These are phyloP conservation scores for Acanthococcus lagerstroemiae DNA, from an alignment of 2,888 invertebrate species.

Conservation along the genomic window DNA sequence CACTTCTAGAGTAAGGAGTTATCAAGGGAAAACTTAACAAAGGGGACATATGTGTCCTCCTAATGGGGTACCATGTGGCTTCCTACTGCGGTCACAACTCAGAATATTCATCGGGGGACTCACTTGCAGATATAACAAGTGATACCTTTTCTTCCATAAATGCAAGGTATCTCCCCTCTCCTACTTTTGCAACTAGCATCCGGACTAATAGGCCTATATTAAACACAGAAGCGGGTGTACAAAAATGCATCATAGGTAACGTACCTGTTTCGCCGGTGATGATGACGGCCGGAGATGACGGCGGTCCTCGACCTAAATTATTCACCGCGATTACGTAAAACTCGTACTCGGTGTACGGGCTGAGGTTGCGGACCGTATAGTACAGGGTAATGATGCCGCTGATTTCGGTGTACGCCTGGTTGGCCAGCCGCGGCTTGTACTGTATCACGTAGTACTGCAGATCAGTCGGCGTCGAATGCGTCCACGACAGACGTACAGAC, in stretches of 20 bases:
- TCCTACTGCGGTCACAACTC: no score
- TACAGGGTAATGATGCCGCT: constrained; percentile 87
- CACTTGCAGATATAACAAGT: no score
- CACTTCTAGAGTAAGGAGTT: no score
- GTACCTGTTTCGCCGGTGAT: constrained; percentile 96
- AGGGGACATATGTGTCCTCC: no score
- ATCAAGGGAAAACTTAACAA: no score
- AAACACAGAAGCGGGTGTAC: no score
- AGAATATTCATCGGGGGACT: no score
- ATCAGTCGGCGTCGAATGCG: constrained; percentile 77
- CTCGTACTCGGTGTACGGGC: constrained; percentile 92
- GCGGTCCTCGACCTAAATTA: constrained; percentile 82
- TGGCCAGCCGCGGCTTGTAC: constrained; percentile 89
- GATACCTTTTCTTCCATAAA: no score
- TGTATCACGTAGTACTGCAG: constrained; percentile 94
- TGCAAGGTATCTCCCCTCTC: no score
- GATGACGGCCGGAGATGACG: constrained; percentile 77
- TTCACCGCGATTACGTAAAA: constrained; percentile 93
- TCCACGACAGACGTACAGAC: constrained; percentile 86
- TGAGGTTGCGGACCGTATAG: constrained; percentile 78
- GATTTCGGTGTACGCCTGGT: constrained; percentile 84
- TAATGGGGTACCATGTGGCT: no score
- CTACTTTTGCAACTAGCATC: no score
- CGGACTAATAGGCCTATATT: no score
- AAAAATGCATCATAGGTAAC: constrained; percentile 38